Percentiles rank a stretch among this genome's conserved stretches.
Evolutionary conservation across 2,113 vertebrate species (phyloP).

Genomic region (Myotis davidii): DNA sequence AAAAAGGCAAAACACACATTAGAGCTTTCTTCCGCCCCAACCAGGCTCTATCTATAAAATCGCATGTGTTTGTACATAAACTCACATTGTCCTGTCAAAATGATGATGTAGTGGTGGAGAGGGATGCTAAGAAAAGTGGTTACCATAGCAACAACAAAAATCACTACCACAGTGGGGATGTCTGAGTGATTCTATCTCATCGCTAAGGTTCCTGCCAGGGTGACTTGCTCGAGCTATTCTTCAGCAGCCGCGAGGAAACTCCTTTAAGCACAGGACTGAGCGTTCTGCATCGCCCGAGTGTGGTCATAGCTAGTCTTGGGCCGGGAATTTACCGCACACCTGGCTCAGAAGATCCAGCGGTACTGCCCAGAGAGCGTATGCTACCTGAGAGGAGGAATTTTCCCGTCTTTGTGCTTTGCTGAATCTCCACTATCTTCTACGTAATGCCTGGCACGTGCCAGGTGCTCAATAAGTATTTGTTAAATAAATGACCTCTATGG

Average conservation of each 20-base stretch:
- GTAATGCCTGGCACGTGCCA: neutral
- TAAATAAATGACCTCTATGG: neutral
- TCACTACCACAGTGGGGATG: neutral
- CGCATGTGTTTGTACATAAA: slow-evolving; percentile 38
- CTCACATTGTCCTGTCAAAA: slow-evolving; percentile 51
- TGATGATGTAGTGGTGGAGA: neutral
- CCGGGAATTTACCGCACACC: neutral
- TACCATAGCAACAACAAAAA: neutral
- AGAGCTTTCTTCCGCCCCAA: neutral
- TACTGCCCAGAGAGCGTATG: neutral
- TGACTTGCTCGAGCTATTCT: neutral
- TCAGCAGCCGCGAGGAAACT: neutral
- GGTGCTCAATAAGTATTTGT: neutral
- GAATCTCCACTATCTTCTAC: neutral
- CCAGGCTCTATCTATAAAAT: slow-evolving; percentile 49
- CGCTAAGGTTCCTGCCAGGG: slow-evolving; percentile 7
- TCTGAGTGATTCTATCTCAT: neutral
- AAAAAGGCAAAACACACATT: neutral
- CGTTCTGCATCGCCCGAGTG: neutral
- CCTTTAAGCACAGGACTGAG: neutral
- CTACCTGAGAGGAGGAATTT: neutral
- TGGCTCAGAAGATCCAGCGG: neutral
- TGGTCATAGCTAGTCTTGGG: neutral
- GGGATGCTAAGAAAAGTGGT: neutral
- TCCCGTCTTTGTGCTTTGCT: neutral